Evolutionary conservation across 2,113 vertebrate genomes (phyloP), one percentile per base, ranked within the genome.

Genomic region (Typhlomys cinereus): DNA sequence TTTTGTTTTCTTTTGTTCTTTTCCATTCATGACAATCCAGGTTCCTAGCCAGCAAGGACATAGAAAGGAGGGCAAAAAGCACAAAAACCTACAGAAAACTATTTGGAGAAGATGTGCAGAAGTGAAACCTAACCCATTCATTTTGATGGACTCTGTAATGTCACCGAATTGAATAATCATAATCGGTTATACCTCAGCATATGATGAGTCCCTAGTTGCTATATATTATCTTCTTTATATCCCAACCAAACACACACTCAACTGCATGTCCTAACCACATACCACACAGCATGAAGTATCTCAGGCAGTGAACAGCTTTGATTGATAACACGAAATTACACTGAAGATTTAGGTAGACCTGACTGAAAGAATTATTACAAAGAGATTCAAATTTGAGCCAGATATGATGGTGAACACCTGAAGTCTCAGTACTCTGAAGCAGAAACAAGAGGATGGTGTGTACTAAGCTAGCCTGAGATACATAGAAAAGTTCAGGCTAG

Each of bases 181-280:
- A 59, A 23, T 25, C 0, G 0, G 17, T n/a, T 90, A 18, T 27
- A 31, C 2, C 4, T 78, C 44, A 61, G 13, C 9, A 29, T 59
- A 76, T 92, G 14, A 34, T 85, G 44, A 62, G 3, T 39, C 7
- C 27, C 20, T 39, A 11, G 0, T 36, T 88, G 44, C 5, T 18
- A 79, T 12, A 23, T 2, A 0, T 6, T 59, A 31, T 73, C 8
- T n/a, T n/a, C n/a, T n/a, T n/a, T n/a, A 14, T 0, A 79, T 1
- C 21, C 18, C 15, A 64, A 7, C 15, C 50, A 73, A 39, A 66
- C 57, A 66, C 57, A 80, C 23, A 12, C 36, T 71, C 39, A 73
- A 20, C 7, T 34, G 34, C 54, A 23, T 50, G 52, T 2, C 46
- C 14, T 46, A n/a, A n/a, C 57, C 3, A 74, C 5, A 4, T 27